Evolutionary conservation across 2,888 invertebrate genomes (phyloP).

Genomic region (Eupithecia subumbrata): DNA sequence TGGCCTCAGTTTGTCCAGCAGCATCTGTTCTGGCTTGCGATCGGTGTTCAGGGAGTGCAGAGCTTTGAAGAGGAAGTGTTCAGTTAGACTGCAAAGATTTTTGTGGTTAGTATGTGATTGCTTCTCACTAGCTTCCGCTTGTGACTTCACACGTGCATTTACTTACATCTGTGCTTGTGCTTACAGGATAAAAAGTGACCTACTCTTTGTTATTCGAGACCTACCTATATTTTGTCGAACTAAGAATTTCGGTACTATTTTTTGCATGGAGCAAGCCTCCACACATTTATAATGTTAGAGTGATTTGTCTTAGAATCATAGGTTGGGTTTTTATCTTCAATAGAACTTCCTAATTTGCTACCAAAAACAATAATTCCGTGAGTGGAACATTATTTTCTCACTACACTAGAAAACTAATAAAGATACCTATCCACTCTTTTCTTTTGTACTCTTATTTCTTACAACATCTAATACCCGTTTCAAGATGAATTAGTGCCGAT

Average conservation of each 20-base stretch:
- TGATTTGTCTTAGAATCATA: too few relatives aligned
- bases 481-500: not conserved
- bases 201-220: too few relatives aligned
- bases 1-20: constrained; percentile 68
- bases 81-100: constrained; percentile 64
- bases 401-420: not conserved
- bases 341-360: not conserved
- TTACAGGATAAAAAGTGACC: too few relatives aligned
- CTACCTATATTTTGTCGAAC: too few relatives aligned
- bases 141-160: not conserved
- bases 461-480: not conserved
- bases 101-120: not conserved
- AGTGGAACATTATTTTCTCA: not conserved
- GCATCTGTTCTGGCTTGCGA: constrained; percentile 62
- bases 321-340: not conserved
- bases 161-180: too few relatives aligned
- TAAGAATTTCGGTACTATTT: too few relatives aligned
- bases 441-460: not conserved
- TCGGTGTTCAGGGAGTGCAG: constrained; percentile 56
- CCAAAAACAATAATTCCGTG: not conserved
- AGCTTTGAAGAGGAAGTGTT: constrained; percentile 68
- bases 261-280: too few relatives aligned
- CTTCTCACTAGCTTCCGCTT: not conserved
- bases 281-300: too few relatives aligned
- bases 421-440: not conserved